phyloP scores from a whole-genome alignment of 2,888 invertebrate genomes.

The Caenorhabditis afra region DNA sequence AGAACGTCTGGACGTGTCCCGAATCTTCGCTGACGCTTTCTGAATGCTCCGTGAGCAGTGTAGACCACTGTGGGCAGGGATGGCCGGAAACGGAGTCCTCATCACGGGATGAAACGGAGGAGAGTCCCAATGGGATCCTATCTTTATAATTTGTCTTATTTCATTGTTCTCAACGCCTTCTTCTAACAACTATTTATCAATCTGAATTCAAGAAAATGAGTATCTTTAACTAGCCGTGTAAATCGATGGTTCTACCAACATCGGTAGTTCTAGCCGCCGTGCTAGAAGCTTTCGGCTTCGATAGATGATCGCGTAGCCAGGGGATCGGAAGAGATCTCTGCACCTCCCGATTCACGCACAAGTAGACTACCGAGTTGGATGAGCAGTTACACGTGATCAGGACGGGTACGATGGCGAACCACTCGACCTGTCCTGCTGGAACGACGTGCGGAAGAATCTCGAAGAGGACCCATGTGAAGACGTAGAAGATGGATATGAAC shows the following conservation, averaged over 20 bases:
- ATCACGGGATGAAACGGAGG: too few relatives aligned
- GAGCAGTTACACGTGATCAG: constrained; percentile 25
- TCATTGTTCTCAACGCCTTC: background rate
- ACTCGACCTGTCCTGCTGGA: constrained; percentile 16
- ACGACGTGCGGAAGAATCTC: constrained; percentile 29
- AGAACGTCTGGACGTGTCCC: background rate
- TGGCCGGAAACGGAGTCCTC: too few relatives aligned
- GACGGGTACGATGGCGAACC: constrained; percentile 9
- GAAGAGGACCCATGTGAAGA: constrained; percentile 37
- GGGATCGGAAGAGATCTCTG: constrained; percentile 5
- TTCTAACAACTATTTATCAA: too few relatives aligned
- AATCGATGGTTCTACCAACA: too few relatives aligned
- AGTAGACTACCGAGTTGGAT: constrained; percentile 31
- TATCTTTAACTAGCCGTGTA: too few relatives aligned
- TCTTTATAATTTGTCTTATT: too few relatives aligned
- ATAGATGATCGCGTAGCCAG: background rate
- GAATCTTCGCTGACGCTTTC: background rate
- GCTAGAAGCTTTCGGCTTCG: background rate
- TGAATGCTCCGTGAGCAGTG: too few relatives aligned
- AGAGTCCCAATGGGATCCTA: too few relatives aligned
- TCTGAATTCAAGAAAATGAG: too few relatives aligned
- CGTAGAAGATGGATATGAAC: constrained; percentile 35
- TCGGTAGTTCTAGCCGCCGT: too few relatives aligned
- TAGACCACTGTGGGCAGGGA: too few relatives aligned
- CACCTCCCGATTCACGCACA: constrained; percentile 8